Base-by-base conservation (phyloP, 2,797 vertebrate genomes). In the Poeciliopsis gracilis region DNA sequence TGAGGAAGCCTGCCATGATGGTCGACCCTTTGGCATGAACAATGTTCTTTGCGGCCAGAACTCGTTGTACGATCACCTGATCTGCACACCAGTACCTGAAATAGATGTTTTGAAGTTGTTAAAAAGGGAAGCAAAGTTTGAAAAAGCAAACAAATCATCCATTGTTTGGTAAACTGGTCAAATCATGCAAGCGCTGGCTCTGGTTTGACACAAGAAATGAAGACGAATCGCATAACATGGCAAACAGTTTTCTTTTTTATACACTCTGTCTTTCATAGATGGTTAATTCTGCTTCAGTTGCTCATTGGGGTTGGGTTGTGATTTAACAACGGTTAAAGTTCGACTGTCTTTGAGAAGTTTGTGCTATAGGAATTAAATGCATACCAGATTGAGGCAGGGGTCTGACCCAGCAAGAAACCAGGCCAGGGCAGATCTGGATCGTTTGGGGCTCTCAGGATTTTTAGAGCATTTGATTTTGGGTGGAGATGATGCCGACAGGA, bases 341-440 rank as follows among this genome's bases (percentile, higher is more conserved):
- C 20, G 30, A 63, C 15, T 8, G 30, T 16, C 6, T 7, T 59
- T 15, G 57, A 33, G 30, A 16, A 33, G 30, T 15, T 63, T 36
- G 11, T n/a, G 11, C 11, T 13, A n/a, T 6, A 43, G 33, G 4
- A 41, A 41, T 13, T 41, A 41, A 67, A 67, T 25, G 38, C 12
- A 36, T 43, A 99, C 98, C 98, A 99, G 51, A 99, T 97, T 0
- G 98, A 99, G 43, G 98, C 97, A 33, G 98, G 98, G 0, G 98
- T 99, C 91, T 99, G 98, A 67, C 98, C 98, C 38, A 99, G 92
- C 76, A 99, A 75, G 82, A 99, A 99, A 10, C 98, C 98, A 2
- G 98, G 98, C 98, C 98, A 99, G 1, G 98, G 98, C 72, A 98
- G 93, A 80, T 99, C 98, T 93, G 98, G 97, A 72, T 99, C 98